Evolutionary conservation across 1,140 invertebrate species (phyloP), one percentile per base, ranked within the genome.

Genomic region (Drosophila grimshawi): DNA sequence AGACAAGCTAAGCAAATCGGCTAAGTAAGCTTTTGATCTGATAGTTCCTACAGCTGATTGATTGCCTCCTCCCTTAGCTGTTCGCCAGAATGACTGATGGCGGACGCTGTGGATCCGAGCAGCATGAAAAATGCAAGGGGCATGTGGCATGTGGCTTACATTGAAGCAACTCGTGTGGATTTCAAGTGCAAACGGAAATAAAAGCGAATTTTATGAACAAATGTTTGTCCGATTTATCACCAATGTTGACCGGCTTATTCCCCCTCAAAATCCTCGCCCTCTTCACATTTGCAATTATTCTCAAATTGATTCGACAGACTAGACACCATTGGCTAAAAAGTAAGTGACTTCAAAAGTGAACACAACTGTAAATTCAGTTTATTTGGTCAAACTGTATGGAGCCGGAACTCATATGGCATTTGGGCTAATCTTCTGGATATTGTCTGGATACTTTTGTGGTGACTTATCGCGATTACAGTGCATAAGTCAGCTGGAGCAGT

Each of bases 11-110:
- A 7, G 32, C 4, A 30, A 37, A 32, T n/a, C 8, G 19, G 2
- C 32, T 57, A 33, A 33, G 43, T 56, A 33, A 46, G 48, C 57
- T 67, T 53, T 62, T 52, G 37, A 29, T 64, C 48, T 78, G 76
- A 78, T 76, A 81, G 78, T 63, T 81, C 59, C 70, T 56, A 63
- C 81, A 72, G 63, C 63, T 81, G 81, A 86, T 86, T 68, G 82
- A 86, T 86, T 77, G 64, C 48, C 55, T 46, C 35, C 55, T 8
- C 29, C 46, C 10, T 35, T 51, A 46, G 48, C 32, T 49, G 29
- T 43, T 69, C 53, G 61, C 37, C 66, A 57, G 43, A 56, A 65
- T 79, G 76, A 83, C 33, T 79, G 63, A 83, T 83, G 72, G 46
- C 32, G 59, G 37, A 33, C 33, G 8, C 32, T 56, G 30, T 35